Evolutionary conservation across 1,140 invertebrate genomes (phyloP), one percentile per base, ranked within the genome.

Genomic region (Drosophila nigrodunni): DNA sequence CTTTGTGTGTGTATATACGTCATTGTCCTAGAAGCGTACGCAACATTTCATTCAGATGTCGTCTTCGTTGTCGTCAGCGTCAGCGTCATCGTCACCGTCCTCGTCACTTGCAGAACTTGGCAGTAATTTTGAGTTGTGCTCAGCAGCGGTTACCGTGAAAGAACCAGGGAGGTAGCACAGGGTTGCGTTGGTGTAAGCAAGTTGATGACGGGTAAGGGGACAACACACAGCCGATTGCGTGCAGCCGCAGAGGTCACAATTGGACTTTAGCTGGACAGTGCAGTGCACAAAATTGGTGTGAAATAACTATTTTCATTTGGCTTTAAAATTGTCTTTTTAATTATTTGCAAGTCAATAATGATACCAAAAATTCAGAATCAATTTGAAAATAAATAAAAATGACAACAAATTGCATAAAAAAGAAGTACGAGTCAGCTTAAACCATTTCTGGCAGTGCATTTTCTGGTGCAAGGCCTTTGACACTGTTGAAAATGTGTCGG

Each of bases 101-200:
- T 85, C 78, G 82, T 88, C 83, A 88, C 83, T 80, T 89, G 80
- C 83, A 89, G 83, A 80, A 88, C 74, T 89, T 89, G 83, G 85
- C 77, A 89, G 83, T 89, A 89, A 88, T 88, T 89, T 88, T 88
- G 83, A 74, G 83, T 65, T 87, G 78, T 69, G 49, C 70, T 52
- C 65, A 57, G 67, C 59, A 72, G 46, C 59, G 49, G 52, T 52
- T 25, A 18, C 18, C 49, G 55, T 62, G 46, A 74, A 65, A 74
- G 78, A 75, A 77, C 34, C 59, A 43, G 39, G 7, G 37, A 35
- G 34, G 18, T 7, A 15, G 52, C n/a, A 39, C 8, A 43, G 10
- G 0, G 18, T 37, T 37, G 41, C 25, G 13, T 5, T 15, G 13
- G 39, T 7, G 50, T 30, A 21, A 41, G 25, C 3, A 37, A 34